Percentiles rank a stretch among this genome's conserved stretches.
Conservation (phyloP, 2,797 vertebrate species). For the Vultur gryphus region DNA sequence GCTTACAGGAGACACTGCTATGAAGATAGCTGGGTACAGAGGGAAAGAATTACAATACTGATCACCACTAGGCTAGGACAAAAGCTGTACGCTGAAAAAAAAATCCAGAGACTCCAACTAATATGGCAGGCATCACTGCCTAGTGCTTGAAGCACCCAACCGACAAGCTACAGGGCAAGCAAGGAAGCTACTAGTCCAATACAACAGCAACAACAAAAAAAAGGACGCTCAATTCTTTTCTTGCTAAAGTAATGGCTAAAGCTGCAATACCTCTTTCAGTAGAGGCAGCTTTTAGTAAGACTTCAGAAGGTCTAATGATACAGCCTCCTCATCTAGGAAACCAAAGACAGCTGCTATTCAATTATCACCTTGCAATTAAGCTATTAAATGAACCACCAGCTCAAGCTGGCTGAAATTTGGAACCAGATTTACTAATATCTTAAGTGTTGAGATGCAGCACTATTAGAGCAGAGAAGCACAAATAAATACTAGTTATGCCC, state of each 20-base stretch:
- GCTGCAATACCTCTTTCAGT: background rate
- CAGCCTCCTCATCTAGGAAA: background rate
- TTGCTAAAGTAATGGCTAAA: background rate
- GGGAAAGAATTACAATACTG: background rate
- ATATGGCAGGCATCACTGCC: fast-evolving
- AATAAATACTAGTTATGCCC: background rate
- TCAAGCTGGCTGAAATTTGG: background rate
- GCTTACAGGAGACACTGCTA: background rate
- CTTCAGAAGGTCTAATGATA: background rate
- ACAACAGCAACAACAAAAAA: background rate
- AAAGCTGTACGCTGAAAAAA: fast-evolving
- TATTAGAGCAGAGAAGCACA: background rate
- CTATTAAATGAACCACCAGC: background rate
- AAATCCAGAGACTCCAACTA: background rate
- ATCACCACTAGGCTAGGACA: background rate
- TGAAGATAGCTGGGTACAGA: background rate
- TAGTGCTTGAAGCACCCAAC: background rate
- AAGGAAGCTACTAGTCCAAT: background rate
- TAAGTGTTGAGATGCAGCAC: background rate
- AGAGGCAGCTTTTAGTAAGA: background rate
- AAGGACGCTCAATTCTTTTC: background rate
- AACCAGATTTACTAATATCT: background rate
- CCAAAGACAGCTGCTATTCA: slow-evolving; percentile 5
- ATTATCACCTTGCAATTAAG: slow-evolving; percentile 31
- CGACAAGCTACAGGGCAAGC: background rate